Evolutionary conservation across 37 sponge, comb jelly and placozoan species (phyloP), one percentile per base, ranked within the genome.

Genomic region (Ephydatia muelleri): DNA sequence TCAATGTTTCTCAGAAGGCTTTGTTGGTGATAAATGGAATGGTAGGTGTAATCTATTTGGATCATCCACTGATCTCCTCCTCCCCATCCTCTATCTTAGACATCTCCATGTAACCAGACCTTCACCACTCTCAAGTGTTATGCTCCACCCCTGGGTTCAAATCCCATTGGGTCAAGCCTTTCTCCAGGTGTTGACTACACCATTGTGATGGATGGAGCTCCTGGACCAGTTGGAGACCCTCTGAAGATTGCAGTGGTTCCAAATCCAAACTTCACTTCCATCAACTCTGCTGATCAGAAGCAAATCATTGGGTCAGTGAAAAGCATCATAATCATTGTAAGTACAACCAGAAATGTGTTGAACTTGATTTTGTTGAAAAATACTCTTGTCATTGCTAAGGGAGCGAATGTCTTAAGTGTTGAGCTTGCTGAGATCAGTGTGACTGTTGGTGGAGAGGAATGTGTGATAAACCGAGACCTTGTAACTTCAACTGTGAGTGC

Each of bases 1-100:
- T 91, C 9, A 73, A 91, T 77, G 82, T 82, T 19, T 66, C 82
- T 13, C 79, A 73, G 65, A 29, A 81, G 23, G 87, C 91, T 31
- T n/a, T 65, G 27, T 76, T 91, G 28, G 49, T 37, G 13, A 31
- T 81, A n/a, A 75, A 49, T 85, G 76, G 49, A 3, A 27, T 12
- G 25, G 25, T 27, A 38, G 43, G n/a, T 64, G 57, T 13, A 11
- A 1, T 5, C 9, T 13, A 21, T 1, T 14, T 21, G 16, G 19
- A 14, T 16, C 19, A 23, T 84, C 26, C 2, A 48, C 75, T 71
- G 57, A 29, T 49, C 35, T 34, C n/a, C 30, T 11, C 19, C 80
- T 27, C 38, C 22, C 68, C 82, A 1, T 64, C 57, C 9, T 43
- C 8, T 21, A 57, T 11, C 57, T 13, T 21, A 57, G 57, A 21